Percentiles rank a stretch among this genome's conserved stretches.
These are phyloP conservation scores for Coranthus polyacanthus DNA, from an alignment of 2,797 vertebrate species.

Conservation along the genomic window DNA sequence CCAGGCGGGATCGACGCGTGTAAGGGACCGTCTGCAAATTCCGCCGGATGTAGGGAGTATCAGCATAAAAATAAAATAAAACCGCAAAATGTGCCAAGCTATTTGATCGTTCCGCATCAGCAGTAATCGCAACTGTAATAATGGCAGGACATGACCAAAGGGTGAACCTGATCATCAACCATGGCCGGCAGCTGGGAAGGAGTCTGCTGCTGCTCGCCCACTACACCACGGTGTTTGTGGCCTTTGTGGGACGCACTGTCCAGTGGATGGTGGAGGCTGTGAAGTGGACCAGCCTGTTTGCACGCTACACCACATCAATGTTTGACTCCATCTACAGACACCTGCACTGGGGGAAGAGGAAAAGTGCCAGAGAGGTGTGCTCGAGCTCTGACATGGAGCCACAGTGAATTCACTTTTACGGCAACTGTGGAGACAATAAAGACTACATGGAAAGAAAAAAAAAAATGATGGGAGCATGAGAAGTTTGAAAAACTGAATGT, in stretches of 20 bases:
- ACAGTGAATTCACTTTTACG: constrained; percentile 38
- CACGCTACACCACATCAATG: constrained; percentile 66
- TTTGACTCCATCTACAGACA: constrained; percentile 78
- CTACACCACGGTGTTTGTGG: constrained; percentile 75
- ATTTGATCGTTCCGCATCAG: constrained; percentile 3
- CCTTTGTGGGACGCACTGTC: constrained; percentile 72
- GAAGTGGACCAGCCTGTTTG: constrained; percentile 78
- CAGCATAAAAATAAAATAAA: constrained; percentile 31
- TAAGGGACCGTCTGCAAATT: constrained; percentile 71
- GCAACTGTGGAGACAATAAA: background rate
- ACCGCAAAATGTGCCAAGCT: constrained; percentile 40
- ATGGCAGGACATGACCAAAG: constrained; percentile 72
- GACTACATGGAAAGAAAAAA: too few relatives aligned
- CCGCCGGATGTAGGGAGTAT: constrained; percentile 23
- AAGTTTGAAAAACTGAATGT: background rate
- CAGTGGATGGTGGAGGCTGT: constrained; percentile 77
- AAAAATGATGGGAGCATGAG: background rate
- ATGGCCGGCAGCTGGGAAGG: constrained; percentile 78
- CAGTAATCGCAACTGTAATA: background rate
- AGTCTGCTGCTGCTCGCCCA: constrained; percentile 80
- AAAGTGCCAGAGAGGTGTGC: constrained; percentile 49
- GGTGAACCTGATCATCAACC: constrained; percentile 77
- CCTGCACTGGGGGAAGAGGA: constrained; percentile 71
- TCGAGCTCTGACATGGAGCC: constrained; percentile 50
- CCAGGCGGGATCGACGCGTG: constrained; percentile 27